Evolutionary conservation across 2,113 vertebrate species (phyloP).

Genomic region (Eulacestoma nigropectus): DNA sequence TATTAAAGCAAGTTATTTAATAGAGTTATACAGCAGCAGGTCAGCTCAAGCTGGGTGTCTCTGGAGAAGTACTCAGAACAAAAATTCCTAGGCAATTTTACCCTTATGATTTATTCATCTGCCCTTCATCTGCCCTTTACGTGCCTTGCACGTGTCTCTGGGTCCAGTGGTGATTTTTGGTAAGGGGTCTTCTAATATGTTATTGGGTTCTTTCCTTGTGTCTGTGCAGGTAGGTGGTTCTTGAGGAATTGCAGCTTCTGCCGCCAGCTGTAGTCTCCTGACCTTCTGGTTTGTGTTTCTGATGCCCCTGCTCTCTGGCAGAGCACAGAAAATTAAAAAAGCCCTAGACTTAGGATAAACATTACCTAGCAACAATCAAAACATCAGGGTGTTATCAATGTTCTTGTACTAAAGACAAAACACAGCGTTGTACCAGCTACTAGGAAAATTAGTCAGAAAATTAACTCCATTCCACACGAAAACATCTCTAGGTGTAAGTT

Average conservation of each 20-base stretch:
- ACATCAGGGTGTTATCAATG: neutral
- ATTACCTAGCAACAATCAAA: neutral
- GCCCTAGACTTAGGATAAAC: neutral
- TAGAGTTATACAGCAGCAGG: neutral
- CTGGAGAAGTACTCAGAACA: neutral
- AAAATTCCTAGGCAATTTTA: neutral
- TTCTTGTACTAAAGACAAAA: neutral
- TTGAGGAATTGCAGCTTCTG: neutral
- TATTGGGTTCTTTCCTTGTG: neutral
- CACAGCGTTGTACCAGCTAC: neutral
- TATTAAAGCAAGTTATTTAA: neutral
- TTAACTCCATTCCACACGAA: neutral
- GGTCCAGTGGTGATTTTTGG: neutral
- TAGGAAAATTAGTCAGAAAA: neutral
- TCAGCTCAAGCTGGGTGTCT: neutral
- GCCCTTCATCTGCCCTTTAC: neutral
- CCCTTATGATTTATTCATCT: neutral
- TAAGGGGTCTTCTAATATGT: neutral
- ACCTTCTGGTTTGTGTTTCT: neutral
- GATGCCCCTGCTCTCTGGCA: neutral
- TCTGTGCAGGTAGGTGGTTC: neutral
- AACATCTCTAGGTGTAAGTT: neutral
- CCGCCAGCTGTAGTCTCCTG: neutral
- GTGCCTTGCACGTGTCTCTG: neutral
- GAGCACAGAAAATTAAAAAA: rapidly evolving